These are phyloP conservation scores for Melieria picta DNA, from an alignment of 2,888 invertebrate genomes.

Conservation along the genomic window DNA sequence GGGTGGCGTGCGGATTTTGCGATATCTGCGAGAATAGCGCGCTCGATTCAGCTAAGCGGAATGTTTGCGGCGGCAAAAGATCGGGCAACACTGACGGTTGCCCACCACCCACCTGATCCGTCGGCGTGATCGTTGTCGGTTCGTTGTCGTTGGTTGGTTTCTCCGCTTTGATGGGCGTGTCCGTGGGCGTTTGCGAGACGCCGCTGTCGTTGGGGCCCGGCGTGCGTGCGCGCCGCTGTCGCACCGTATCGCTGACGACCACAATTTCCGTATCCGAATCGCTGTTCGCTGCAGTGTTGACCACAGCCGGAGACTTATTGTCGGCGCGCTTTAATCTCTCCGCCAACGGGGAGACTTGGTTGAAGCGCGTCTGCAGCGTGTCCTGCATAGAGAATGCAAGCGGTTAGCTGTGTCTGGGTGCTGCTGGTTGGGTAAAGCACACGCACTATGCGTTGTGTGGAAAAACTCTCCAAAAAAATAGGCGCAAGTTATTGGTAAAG, in stretches of 20 bases:
- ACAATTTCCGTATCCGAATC: constrained; percentile 70
- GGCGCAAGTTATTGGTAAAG: too few species aligned
- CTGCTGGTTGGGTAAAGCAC: neutral
- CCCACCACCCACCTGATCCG: constrained; percentile 45
- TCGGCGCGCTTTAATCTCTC: constrained; percentile 29
- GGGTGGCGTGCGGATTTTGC: constrained; percentile 61
- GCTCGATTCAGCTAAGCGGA: constrained; percentile 75
- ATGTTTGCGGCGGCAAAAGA: constrained; percentile 71
- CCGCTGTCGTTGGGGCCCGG: constrained; percentile 56
- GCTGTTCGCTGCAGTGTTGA: constrained; percentile 18
- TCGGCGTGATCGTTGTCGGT: constrained; percentile 33
- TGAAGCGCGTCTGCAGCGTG: constrained; percentile 52
- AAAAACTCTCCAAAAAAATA: constrained; percentile 14
- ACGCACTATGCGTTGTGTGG: neutral
- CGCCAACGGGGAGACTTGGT: constrained; percentile 47
- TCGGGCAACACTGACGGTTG: constrained; percentile 61
- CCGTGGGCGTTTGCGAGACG: constrained; percentile 30
- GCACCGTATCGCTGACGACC: constrained; percentile 72
- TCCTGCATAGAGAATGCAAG: constrained; percentile 45
- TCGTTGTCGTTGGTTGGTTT: constrained; percentile 7
- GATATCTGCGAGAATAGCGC: constrained; percentile 77
- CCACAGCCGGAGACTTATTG: constrained; percentile 19
- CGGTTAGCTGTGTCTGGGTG: neutral
- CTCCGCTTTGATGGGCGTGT: constrained; percentile 38
- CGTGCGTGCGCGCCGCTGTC: constrained; percentile 67